Conservation (phyloP, 2,113 vertebrate genomes). For the Labeo catla region DNA sequence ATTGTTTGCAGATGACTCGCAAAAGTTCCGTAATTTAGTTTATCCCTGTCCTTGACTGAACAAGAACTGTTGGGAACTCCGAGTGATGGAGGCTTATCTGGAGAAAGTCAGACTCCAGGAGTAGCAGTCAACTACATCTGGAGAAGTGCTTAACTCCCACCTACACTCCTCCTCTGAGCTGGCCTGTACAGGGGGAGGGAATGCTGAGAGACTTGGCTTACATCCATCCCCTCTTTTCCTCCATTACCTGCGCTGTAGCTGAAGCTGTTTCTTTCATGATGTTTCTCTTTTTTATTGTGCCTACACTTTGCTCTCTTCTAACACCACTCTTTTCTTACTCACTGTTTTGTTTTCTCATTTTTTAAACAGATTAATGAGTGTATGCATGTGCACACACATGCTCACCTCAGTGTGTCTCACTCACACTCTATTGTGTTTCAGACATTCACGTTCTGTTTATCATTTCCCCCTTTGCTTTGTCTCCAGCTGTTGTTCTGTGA, state of each 20-base stretch:
- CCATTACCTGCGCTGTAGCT: conserved; percentile 2
- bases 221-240: conserved; percentile 51
- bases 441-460: conserved; percentile 4
- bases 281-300: background rate
- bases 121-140: conserved; percentile 60
- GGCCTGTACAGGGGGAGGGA: conserved; percentile 70
- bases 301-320: background rate
- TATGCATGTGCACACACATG: conserved; percentile 10
- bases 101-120: conserved; percentile 39
- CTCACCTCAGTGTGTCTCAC: background rate
- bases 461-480: background rate
- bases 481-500: conserved; percentile 15
- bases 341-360: background rate
- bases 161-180: conserved; percentile 48
- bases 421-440: background rate
- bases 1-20: conserved; percentile 23
- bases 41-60: conserved; percentile 19
- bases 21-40: conserved; percentile 33
- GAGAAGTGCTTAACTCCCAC: conserved; percentile 57
- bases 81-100: conserved; percentile 45
- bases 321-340: background rate
- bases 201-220: conserved; percentile 54
- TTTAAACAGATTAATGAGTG: background rate
- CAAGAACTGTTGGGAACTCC: background rate
- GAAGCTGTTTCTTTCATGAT: background rate